phyloP scores from a whole-genome alignment of 2,797 vertebrate genomes.

The Orestias chungarensis region DNA sequence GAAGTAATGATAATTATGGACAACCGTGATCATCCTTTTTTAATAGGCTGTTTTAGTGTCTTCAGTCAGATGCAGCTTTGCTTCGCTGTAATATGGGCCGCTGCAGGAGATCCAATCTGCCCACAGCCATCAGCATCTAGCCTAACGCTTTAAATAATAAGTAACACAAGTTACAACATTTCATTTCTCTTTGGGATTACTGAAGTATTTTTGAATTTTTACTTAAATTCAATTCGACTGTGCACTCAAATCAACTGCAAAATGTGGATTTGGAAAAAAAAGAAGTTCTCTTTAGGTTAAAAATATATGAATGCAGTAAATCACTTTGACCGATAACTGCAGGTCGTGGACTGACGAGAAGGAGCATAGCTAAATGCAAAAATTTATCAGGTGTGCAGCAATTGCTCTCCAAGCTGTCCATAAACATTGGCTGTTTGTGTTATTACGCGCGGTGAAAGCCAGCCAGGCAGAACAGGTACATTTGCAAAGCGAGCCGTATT shows the following conservation, averaged over 20 bases:
- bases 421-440: slow-evolving; percentile 18
- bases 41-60: too few relatives aligned
- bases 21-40: too few relatives aligned
- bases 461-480: slow-evolving; percentile 42
- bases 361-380: slow-evolving; percentile 18
- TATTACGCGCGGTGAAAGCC: slow-evolving; percentile 22
- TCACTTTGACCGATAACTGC: background rate
- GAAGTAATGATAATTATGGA: too few relatives aligned
- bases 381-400: slow-evolving; percentile 26
- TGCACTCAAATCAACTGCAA: background rate
- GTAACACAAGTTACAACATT: too few relatives aligned
- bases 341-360: background rate
- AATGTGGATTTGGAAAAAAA: background rate
- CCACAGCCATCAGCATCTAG: too few relatives aligned
- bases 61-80: too few relatives aligned
- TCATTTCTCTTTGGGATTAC: too few relatives aligned
- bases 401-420: slow-evolving; percentile 24
- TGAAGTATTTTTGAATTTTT: background rate
- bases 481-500: slow-evolving; percentile 17
- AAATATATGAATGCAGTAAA: background rate
- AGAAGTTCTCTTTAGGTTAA: background rate
- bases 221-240: background rate
- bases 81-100: too few relatives aligned
- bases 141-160: too few relatives aligned
- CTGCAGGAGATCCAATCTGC: too few relatives aligned